Evolutionary conservation across 2,888 invertebrate species (phyloP), one percentile per base, ranked within the genome.

Genomic region (Oegoconia quadripuncta): DNA sequence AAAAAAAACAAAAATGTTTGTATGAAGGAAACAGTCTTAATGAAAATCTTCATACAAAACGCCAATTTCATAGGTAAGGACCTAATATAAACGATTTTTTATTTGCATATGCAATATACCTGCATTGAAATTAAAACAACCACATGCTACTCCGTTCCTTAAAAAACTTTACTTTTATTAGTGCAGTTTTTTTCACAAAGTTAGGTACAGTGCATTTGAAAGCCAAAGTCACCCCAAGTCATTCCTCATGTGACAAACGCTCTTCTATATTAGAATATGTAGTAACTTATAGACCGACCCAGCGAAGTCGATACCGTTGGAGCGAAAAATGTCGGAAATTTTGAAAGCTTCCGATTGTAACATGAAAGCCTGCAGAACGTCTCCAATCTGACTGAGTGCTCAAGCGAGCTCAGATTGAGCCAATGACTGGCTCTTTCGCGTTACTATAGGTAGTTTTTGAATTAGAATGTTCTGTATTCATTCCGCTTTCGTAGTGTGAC

Each of bases 341-440:
- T 73, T 64, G 59, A 69, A 65, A 73, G 74, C 70, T 73, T 66
- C 72, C 74, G 69, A 71, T 74, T 64, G 70, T 64, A 57, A 63
- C 55, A 56, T 48, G 58, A 62, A 61, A 45, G 60, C 59, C 53
- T 51, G 50, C 33, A 60, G 61, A 63, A 63, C 58, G 64, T 61
- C 63, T 65, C 54, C 78, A 79, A 81, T 81, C 76, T 75, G 62
- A 59, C 62, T 74, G 72, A 80, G 80, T 78, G 77, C 76, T 64
- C 53, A 54, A 62, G 60, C 66, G 66, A 46, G 55, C 58, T 53
- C 58, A 56, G 61, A 61, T 61, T 57, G 59, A 57, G 48, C 59
- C 67, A 70, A 66, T 70, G 63, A 69, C 62, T 62, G 42, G 54
- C 55, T 59, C 51, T 43, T 44, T 59, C 29, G 15, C 15, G 12